phyloP scores from a whole-genome alignment of 1,140 invertebrate species.

The Drosophila varians region DNA sequence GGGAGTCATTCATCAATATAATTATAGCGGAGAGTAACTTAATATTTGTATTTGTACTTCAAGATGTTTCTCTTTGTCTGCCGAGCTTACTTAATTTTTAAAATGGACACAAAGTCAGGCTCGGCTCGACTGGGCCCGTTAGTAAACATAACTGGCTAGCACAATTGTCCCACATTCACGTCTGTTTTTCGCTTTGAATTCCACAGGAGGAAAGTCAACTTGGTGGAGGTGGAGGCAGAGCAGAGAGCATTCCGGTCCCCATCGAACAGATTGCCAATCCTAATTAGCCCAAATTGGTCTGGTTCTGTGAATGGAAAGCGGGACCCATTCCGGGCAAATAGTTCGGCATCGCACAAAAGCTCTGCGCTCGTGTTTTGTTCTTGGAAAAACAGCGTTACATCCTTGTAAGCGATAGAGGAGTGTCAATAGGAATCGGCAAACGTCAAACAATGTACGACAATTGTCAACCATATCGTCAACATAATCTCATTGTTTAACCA shows the following conservation, averaged over 20 bases:
- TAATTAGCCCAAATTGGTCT: constrained; percentile 70
- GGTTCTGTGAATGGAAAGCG: constrained; percentile 17
- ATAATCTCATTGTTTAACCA: constrained; percentile 82
- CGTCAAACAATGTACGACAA: constrained; percentile 82
- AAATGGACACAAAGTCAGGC: background rate
- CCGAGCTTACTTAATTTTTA: background rate
- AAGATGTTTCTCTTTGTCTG: background rate
- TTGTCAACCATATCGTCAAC: constrained; percentile 83
- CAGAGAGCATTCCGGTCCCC: constrained; percentile 2
- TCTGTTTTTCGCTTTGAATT: background rate
- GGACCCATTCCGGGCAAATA: constrained; percentile 4
- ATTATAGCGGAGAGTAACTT: background rate
- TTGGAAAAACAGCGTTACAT: constrained; percentile 77
- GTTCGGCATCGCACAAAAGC: constrained; percentile 59
- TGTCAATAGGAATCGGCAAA: constrained; percentile 81
- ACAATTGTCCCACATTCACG: constrained; percentile 1
- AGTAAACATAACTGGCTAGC: background rate
- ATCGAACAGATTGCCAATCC: constrained; percentile 45
- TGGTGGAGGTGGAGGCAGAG: no score
- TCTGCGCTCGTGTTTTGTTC: constrained; percentile 63
- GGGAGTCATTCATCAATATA: constrained; percentile 5
- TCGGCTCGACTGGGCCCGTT: background rate
- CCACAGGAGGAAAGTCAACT: constrained; percentile 1
- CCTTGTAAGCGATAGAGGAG: constrained; percentile 71
- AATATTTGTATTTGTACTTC: background rate